A percentile compares a stretch with the other conserved stretches of the same genome.
phyloP scores from a whole-genome alignment of 2,888 invertebrate species.

The Rhyacophila evoluta region DNA sequence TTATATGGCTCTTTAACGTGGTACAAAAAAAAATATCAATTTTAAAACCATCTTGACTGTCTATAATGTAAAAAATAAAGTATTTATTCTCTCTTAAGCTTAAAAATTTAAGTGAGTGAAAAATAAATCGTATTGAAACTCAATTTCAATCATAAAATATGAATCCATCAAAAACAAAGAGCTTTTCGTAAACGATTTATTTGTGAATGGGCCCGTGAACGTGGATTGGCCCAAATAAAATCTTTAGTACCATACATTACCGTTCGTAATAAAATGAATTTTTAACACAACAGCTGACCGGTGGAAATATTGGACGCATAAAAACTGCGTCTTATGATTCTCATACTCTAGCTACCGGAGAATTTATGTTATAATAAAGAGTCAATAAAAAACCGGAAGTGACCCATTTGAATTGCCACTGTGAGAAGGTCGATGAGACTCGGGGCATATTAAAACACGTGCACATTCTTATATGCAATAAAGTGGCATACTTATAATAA shows the following conservation, averaged over 20 bases:
- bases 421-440: slow-evolving; percentile 40
- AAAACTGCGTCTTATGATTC: neutral
- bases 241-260: neutral
- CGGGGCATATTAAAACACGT: slow-evolving; percentile 11
- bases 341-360: slow-evolving; percentile 13
- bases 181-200: neutral
- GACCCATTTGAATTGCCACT: slow-evolving; percentile 41
- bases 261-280: neutral
- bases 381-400: slow-evolving; percentile 49
- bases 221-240: neutral
- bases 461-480: neutral
- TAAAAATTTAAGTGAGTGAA: no score
- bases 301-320: neutral
- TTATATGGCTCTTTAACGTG: no score
- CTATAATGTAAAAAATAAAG: no score
- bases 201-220: neutral
- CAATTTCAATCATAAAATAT: neutral
- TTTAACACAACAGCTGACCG: slow-evolving; percentile 10
- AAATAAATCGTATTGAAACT: no score
- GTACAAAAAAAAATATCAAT: no score
- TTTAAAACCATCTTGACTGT: no score
- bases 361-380: slow-evolving; percentile 41
- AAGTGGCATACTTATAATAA: neutral
- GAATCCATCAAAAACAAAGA: neutral
- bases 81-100: no score